These are phyloP conservation scores for Notoglanidium macrostoma DNA, from an alignment of 2,797 vertebrate species.

Conservation along the genomic window DNA sequence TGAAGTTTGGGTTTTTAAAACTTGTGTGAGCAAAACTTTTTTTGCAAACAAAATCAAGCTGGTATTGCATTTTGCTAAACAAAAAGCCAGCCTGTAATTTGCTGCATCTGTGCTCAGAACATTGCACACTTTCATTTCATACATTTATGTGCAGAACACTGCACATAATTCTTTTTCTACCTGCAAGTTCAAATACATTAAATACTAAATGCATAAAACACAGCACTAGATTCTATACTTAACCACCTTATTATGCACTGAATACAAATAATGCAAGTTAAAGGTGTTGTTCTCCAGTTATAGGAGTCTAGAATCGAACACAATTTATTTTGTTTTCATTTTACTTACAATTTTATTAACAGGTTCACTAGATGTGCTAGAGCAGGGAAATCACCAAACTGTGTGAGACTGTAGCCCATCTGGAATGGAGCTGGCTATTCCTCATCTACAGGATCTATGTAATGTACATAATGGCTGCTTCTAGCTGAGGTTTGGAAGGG, in stretches of 20 bases:
- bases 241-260: not conserved
- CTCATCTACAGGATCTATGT: not conserved
- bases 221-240: constrained; percentile 15
- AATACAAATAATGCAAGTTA: constrained; percentile 20
- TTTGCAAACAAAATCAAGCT: not conserved
- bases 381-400: not conserved
- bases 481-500: not conserved
- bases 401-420: not conserved
- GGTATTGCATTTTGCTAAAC: constrained; percentile 5
- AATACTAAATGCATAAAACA: not conserved
- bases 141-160: not conserved
- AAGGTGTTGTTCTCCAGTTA: not conserved
- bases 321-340: not conserved
- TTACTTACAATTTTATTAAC: not conserved
- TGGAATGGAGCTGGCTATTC: not conserved
- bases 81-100: constrained; percentile 12
- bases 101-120: not conserved
- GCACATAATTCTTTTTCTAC: not conserved
- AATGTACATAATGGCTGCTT: constrained; percentile 9
- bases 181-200: constrained; percentile 19
- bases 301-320: not conserved
- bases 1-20: not conserved
- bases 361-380: not conserved
- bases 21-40: not conserved
- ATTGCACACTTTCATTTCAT: constrained; percentile 16